These are phyloP conservation scores for Hypolimnas misippus DNA, from an alignment of 2,888 invertebrate species.

Conservation along the genomic window DNA sequence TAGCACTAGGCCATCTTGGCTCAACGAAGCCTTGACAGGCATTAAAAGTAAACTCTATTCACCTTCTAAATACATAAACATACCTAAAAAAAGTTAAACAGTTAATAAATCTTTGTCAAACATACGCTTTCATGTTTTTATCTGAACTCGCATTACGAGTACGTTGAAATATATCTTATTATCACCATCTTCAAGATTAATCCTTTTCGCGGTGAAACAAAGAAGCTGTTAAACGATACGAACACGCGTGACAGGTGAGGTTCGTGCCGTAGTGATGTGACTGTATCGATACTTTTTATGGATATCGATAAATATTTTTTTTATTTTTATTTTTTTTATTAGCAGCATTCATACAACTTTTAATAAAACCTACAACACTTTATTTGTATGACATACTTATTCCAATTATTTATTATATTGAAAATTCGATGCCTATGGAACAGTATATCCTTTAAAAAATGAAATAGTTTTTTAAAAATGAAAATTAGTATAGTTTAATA, in stretches of 20 bases:
- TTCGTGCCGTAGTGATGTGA: background rate
- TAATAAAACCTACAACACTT: no score
- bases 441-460: no score
- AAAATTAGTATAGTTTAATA: no score
- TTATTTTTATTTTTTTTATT: no score
- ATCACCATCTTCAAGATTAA: constrained; percentile 36
- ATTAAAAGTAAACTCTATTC: background rate
- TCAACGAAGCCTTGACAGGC: no score
- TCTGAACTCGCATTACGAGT: constrained; percentile 7
- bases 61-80: background rate
- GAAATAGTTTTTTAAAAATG: no score
- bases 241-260: constrained; percentile 35
- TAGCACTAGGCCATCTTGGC: no score
- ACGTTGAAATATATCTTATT: constrained; percentile 28
- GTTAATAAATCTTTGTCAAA: background rate
- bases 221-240: constrained; percentile 35
- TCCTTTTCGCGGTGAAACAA: constrained; percentile 40
- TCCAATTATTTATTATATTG: no score
- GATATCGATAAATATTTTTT: background rate
- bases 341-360: no score
- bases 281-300: background rate
- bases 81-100: background rate
- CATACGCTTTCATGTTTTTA: constrained; percentile 8
- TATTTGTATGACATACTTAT: no score
- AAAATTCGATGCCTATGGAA: no score